Base-by-base conservation (phyloP, 2,113 vertebrate species). In the Cariama cristata region DNA sequence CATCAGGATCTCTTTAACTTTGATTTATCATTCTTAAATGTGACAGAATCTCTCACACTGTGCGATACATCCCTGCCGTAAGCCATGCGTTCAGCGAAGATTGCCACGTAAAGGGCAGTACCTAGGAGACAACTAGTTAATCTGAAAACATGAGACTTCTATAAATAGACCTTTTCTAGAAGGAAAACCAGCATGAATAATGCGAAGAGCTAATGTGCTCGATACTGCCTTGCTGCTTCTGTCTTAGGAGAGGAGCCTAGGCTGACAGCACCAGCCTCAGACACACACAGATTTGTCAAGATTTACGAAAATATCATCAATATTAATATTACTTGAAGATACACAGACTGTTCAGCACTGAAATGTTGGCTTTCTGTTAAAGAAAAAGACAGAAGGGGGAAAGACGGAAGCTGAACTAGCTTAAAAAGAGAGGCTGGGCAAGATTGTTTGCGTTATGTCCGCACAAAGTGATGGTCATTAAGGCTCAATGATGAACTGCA, bases 141-240 rank as follows among this genome's bases (percentile, higher is more conserved):
- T 75, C 84, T 83, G 91, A 92, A 85, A 92, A 79, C 27, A 91
- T 79, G 44, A 74, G 7, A 40, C 93, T 94, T 93, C 96, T 96
- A 98, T 97, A 98, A 98, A 97, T 67, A 98, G 95, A 62, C 53
- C 92, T 97, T 92, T 80, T 14, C 18, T 1, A 44, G 64, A 47
- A 44, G 90, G 79, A 91, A 92, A 95, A 83, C 3, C 96, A 87
- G 97, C 74, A 75, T 92, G 97, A 95, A 67, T 96, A 97, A 97
- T 76, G 76, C n/a, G 38, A 90, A 81, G 38, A 87, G 91, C 88
- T 95, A 63, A 95, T 67, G 95, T 85, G 95, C 96, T 82, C 93
- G 85, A 89, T 62, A 80, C 56, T 13, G 33, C 56, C 85, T 93
- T 35, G 50, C 27, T 73, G 85, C 95, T 83, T 44, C 67, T 58